Evolutionary conservation across 2,888 invertebrate species (phyloP).

Genomic region (Netelia fuscicornis): DNA sequence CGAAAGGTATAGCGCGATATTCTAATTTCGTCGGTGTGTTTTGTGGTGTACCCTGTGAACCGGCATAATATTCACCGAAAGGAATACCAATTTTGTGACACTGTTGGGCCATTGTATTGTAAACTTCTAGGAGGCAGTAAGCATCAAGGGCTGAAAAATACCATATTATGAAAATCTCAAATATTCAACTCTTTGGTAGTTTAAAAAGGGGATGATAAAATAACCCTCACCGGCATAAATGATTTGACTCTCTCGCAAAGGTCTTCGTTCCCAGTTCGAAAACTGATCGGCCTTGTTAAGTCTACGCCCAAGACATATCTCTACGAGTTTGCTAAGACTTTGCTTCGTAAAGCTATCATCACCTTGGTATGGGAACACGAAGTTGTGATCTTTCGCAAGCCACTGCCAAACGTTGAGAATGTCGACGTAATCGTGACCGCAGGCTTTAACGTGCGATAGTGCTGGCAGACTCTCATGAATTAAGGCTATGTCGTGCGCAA

Average conservation of each 20-base stretch:
- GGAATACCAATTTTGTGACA: conserved; percentile 86
- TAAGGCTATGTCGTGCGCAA: conserved; percentile 87
- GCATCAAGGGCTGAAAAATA: conserved; percentile 91
- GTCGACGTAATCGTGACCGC: conserved; percentile 87
- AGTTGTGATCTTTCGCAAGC: conserved; percentile 85
- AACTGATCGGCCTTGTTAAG: conserved; percentile 96
- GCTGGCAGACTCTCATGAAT: conserved; percentile 87
- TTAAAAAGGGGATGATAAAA: neutral
- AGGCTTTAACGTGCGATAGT: conserved; percentile 85
- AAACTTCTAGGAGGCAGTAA: conserved; percentile 93
- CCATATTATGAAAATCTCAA: conserved; percentile 1
- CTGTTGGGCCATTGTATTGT: conserved; percentile 87
- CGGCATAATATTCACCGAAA: conserved; percentile 88
- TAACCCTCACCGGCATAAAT: conserved; percentile 88
- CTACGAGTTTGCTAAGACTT: conserved; percentile 91
- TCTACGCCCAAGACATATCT: conserved; percentile 91
- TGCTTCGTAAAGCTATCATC: conserved; percentile 86
- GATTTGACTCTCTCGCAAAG: conserved; percentile 91
- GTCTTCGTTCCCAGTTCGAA: conserved; percentile 95
- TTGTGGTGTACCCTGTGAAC: conserved; percentile 82
- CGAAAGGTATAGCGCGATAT: conserved; percentile 54
- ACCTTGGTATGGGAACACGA: conserved; percentile 87
- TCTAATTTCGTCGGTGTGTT: conserved; percentile 85
- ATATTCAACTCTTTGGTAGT: neutral
- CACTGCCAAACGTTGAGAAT: conserved; percentile 87